phyloP scores from a whole-genome alignment of 2,888 invertebrate species.

The Pseudococcus jackbeardsleyi region DNA sequence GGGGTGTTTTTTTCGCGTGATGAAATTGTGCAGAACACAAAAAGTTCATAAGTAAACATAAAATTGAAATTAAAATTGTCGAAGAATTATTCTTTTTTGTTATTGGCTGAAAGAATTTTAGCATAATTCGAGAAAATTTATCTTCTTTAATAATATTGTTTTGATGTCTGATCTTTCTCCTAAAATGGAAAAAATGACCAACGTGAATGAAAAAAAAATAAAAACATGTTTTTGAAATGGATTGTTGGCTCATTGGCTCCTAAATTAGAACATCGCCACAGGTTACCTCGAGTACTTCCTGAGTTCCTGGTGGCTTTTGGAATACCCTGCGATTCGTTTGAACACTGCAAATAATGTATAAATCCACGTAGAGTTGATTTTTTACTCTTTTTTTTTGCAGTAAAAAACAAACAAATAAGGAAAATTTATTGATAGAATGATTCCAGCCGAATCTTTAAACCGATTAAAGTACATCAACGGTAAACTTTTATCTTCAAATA shows the following conservation, averaged over 20 bases:
- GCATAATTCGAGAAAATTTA: too few relatives aligned
- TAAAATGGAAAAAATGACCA: too few relatives aligned
- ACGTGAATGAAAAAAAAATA: too few relatives aligned
- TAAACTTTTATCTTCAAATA: slow-evolving; percentile 34
- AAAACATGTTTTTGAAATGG: too few relatives aligned
- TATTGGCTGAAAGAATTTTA: too few relatives aligned
- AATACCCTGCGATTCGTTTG: background rate
- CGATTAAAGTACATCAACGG: slow-evolving; percentile 44
- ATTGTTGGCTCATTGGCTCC: background rate
- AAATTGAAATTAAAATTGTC: too few relatives aligned
- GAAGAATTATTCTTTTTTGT: too few relatives aligned
- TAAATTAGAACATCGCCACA: background rate
- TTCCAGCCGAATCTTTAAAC: background rate
- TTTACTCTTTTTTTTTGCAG: background rate
- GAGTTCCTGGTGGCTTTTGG: background rate
- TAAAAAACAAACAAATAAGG: background rate
- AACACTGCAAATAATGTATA: background rate
- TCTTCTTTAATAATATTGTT: too few relatives aligned
- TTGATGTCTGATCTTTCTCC: too few relatives aligned
- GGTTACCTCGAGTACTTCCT: background rate
- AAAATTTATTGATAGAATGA: background rate
- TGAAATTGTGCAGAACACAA: too few relatives aligned
- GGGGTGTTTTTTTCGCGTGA: too few relatives aligned
- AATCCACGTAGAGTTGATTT: background rate
- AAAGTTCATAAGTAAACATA: too few relatives aligned